Conservation (phyloP, 53 echinoderm and acorn worm genomes). For the Holothuria leucospilota region DNA sequence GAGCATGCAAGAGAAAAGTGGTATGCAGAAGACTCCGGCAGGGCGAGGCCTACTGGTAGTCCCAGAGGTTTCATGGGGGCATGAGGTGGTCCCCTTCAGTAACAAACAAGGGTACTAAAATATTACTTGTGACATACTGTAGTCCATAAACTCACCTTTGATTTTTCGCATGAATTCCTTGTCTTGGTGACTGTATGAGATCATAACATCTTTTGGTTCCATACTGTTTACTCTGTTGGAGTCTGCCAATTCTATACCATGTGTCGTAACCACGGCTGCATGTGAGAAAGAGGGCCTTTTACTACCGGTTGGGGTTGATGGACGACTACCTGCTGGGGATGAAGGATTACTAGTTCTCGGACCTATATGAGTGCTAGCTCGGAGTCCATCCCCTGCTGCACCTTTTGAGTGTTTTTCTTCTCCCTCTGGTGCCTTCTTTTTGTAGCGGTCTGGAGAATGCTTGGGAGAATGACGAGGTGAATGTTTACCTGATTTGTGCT, state of each 20-base stretch:
- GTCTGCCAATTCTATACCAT: conserved; percentile 26
- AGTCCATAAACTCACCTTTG: conserved; percentile 61
- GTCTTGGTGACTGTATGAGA: conserved; percentile 94
- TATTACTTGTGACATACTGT: too few species aligned
- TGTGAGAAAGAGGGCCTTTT: not conserved
- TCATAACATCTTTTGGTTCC: conserved; percentile 96
- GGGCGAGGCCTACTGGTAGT: too few species aligned
- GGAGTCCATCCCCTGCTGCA: not conserved
- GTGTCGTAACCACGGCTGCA: not conserved
- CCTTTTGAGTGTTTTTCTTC: not conserved
- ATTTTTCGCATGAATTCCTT: conserved; percentile 84
- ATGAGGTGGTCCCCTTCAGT: too few species aligned
- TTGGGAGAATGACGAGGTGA: too few species aligned
- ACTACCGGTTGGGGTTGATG: not conserved
- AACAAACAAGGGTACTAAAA: too few species aligned
- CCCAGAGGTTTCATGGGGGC: too few species aligned
- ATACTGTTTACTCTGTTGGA: conserved; percentile 56
- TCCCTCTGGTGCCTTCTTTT: not conserved
- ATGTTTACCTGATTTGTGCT: not conserved
- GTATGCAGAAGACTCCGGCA: too few species aligned
- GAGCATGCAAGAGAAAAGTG: too few species aligned
- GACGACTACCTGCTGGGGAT: not conserved
- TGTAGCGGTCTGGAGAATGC: not conserved
- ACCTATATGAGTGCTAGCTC: not conserved
- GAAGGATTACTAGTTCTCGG: not conserved